Evolutionary conservation across 1,140 invertebrate species (phyloP), one percentile per base, ranked within the genome.

Genomic region (Chelonus insularis): DNA sequence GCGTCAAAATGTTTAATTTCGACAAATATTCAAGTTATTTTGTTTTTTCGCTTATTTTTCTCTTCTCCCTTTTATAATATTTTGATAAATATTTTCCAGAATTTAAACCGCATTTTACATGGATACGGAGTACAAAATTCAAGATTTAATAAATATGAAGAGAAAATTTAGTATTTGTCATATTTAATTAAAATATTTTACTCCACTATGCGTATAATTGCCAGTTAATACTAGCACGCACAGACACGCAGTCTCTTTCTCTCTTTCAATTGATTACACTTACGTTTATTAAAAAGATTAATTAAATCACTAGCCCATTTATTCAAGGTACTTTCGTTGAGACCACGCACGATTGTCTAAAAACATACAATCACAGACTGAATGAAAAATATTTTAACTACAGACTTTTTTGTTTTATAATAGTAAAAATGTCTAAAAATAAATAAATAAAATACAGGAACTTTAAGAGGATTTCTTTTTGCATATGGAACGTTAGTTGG

Each of bases 221-320:
- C 52, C 52, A 55, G 52, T 37, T 55, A 29, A 39, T 55, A 57
- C 57, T 48, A 60, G 41, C 58, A 59, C 36, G 57, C 56, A 23
- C 51, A 55, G 56, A 51, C 57, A 55, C 50, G 56, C 62, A 63
- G 62, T 52, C 52, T 65, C 48, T 59, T 43, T 41, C 37, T 64
- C 36, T 63, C 48, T 62, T 11, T 60, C 55, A 55, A 23, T 54
- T 32, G 11, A 55, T 48, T 36, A 55, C 41, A 59, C 43, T 59
- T 63, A 48, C 14, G 36, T 39, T 39, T n/a, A 39, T 4, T 39
- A 39, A 39, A n/a, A 39, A n/a, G n/a, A 43, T 43, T 43, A 14
- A 43, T 63, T 45, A 57, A 59, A 63, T 63, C 62, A 63, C 62
- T 59, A 63, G 62, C 62, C 57, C 62, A 63, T 63, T 63, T 63